Conservation (phyloP, 2,888 invertebrate species). For the Lepetodrilus schrolli region DNA sequence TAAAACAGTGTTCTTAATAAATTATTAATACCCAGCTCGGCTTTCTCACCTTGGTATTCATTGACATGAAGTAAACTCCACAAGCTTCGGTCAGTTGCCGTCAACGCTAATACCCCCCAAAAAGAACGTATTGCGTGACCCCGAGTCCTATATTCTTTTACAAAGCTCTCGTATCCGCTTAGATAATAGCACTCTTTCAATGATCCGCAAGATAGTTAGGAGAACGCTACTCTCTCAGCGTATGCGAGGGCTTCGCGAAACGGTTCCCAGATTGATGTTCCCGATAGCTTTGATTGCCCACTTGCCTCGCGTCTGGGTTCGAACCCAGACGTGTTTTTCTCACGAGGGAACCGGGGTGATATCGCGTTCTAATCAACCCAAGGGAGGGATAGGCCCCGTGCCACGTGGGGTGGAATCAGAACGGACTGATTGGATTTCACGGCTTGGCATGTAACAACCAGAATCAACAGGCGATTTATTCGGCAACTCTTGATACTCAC, state of each 20-base stretch:
- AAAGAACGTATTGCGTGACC: neutral
- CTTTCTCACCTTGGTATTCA: neutral
- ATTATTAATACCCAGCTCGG: neutral
- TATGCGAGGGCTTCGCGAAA: too few species aligned
- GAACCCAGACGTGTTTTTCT: slow-evolving; percentile 3
- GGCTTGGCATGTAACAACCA: neutral
- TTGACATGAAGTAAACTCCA: neutral
- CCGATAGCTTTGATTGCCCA: neutral
- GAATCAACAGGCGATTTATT: slow-evolving; percentile 10
- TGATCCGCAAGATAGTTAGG: too few species aligned
- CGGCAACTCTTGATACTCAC: neutral
- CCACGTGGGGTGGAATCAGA: neutral
- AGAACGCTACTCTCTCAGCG: too few species aligned
- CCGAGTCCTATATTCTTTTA: neutral
- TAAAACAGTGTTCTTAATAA: neutral
- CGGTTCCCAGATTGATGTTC: neutral
- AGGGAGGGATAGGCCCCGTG: slow-evolving; percentile 1
- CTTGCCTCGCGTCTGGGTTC: neutral
- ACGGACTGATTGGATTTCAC: neutral
- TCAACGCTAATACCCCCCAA: neutral
- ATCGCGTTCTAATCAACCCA: neutral
- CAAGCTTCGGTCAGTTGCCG: slow-evolving; percentile 6
- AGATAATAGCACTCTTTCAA: too few species aligned
- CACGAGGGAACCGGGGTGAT: neutral
- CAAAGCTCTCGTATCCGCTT: too few species aligned